These are phyloP conservation scores for Misgurnus mizolepis DNA, from an alignment of 2,113 vertebrate genomes.

Conservation along the genomic window DNA sequence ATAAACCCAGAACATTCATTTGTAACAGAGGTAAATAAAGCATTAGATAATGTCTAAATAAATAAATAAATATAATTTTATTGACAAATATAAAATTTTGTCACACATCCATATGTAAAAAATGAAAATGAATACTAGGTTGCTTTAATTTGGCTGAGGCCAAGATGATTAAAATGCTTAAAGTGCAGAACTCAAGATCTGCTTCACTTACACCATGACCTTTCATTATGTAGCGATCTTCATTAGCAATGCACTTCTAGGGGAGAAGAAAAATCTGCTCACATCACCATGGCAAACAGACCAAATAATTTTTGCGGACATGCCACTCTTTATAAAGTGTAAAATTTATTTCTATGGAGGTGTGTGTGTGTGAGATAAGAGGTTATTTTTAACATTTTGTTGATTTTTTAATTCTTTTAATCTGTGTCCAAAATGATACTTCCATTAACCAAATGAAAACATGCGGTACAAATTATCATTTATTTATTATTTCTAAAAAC, in stretches of 20 bases:
- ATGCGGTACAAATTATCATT: no score
- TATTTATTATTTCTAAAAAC: no score
- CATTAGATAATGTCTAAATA: neutral
- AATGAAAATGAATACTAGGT: neutral
- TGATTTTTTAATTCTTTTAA: neutral
- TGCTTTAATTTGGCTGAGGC: neutral
- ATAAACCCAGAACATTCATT: no score
- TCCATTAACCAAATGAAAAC: neutral
- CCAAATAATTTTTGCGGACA: neutral
- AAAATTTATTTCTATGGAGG: slow-evolving; percentile 1
- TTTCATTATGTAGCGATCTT: slow-evolving; percentile 14
- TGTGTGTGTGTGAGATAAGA: neutral
- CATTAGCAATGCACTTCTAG: neutral
- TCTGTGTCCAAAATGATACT: neutral
- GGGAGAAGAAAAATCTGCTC: neutral
- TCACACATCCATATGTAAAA: neutral
- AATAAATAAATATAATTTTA: neutral
- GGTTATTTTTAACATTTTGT: neutral
- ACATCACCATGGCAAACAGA: neutral
- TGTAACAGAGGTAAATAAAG: no score
- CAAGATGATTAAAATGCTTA: neutral
- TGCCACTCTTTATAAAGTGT: neutral
- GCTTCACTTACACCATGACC: slow-evolving; percentile 27
- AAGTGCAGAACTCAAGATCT: slow-evolving; percentile 7
- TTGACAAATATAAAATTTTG: neutral